These are phyloP conservation scores for Acrossocheilus wenchowensis DNA, from an alignment of 2,797 vertebrate genomes.

Conservation along the genomic window DNA sequence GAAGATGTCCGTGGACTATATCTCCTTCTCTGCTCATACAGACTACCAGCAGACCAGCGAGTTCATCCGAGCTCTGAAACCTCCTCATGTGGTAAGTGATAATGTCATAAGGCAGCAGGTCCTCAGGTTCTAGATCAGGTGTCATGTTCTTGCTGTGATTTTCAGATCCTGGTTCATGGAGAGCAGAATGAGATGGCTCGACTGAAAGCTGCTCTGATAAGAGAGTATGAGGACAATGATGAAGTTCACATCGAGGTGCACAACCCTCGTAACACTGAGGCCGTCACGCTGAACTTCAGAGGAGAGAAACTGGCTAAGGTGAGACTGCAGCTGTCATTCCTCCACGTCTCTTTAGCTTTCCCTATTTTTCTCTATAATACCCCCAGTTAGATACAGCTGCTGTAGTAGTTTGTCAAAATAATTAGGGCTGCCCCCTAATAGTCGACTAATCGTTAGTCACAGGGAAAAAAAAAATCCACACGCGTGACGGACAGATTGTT, in stretches of 20 bases:
- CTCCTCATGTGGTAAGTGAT: conserved; percentile 90
- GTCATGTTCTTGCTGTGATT: neutral
- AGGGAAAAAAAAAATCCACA: too few relatives aligned
- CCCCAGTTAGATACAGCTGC: neutral
- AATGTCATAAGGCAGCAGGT: neutral
- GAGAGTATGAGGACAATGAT: conserved; percentile 97
- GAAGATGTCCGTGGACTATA: conserved; percentile 99
- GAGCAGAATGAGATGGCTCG: conserved; percentile 98
- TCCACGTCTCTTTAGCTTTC: neutral
- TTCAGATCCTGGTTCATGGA: conserved; percentile 92
- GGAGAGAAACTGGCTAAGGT: conserved; percentile 98
- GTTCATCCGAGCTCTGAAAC: conserved; percentile 94
- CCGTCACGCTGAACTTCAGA: conserved; percentile 93
- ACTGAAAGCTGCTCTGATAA: conserved; percentile 91
- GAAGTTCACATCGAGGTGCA: conserved; percentile 96
- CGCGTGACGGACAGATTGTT: too few relatives aligned
- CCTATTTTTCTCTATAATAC: neutral
- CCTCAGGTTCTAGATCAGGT: neutral
- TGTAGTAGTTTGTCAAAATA: too few relatives aligned
- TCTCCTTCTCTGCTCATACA: conserved; percentile 97
- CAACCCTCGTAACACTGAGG: conserved; percentile 94
- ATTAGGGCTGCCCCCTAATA: too few relatives aligned
- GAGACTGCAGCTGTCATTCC: conserved; percentile 1
- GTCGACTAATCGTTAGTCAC: too few relatives aligned
- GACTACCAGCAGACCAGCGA: conserved; percentile 98